phyloP scores from a whole-genome alignment of 2,888 invertebrate species.

The Penaeus monodon region DNA sequence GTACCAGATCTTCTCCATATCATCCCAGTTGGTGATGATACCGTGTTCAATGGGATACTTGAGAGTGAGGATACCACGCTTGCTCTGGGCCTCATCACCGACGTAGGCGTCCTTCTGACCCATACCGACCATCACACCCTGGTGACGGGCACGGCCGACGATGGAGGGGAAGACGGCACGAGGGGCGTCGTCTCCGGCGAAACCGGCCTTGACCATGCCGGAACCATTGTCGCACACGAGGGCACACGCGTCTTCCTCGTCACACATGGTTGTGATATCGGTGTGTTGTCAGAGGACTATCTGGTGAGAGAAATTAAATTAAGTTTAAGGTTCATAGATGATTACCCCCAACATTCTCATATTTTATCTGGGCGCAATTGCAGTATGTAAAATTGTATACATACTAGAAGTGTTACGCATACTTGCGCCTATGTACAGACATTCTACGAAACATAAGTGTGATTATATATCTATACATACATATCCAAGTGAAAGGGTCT shows the following conservation, averaged over 20 bases:
- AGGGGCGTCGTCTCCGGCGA: conserved; percentile 58
- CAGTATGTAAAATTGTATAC: too few relatives aligned
- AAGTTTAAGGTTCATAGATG: too few relatives aligned
- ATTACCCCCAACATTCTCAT: too few relatives aligned
- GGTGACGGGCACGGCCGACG: conserved; percentile 57
- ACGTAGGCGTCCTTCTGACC: conserved; percentile 65
- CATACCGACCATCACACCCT: conserved; percentile 58
- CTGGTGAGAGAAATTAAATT: too few relatives aligned
- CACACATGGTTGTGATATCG: too few relatives aligned
- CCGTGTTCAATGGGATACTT: conserved; percentile 65
- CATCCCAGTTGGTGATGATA: conserved; percentile 90
- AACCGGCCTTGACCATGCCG: conserved; percentile 58
- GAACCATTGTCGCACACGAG: conserved; percentile 40
- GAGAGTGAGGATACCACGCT: conserved; percentile 65
- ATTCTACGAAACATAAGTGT: too few relatives aligned
- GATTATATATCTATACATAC: too few relatives aligned
- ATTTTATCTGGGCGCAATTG: too few relatives aligned
- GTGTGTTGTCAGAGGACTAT: too few relatives aligned
- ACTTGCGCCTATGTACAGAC: too few relatives aligned
- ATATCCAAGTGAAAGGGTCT: too few relatives aligned
- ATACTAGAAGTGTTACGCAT: too few relatives aligned
- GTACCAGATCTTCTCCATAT: conserved; percentile 99
- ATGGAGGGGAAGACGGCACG: conserved; percentile 54
- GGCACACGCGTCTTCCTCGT: neutral
- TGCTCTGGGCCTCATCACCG: conserved; percentile 65